A percentile compares a stretch with the other conserved stretches of the same genome.
Evolutionary conservation across 2,797 vertebrate species (phyloP).

Genomic region (Falco rusticolus): DNA sequence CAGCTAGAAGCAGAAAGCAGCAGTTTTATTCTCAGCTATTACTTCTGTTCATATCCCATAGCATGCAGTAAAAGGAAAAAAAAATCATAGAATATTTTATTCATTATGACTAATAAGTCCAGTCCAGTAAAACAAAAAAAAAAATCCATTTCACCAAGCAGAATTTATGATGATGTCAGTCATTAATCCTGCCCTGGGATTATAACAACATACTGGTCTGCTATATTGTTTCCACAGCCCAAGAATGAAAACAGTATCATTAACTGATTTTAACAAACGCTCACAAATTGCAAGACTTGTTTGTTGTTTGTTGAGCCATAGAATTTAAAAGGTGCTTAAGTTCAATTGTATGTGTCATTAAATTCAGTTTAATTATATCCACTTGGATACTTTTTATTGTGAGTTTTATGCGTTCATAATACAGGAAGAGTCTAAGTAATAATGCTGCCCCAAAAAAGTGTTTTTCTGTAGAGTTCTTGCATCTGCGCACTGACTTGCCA

Average conservation of each 20-base stretch:
- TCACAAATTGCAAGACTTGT: background rate
- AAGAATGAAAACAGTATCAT: background rate
- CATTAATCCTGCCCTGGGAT: background rate
- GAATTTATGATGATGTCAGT: background rate
- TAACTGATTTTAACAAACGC: background rate
- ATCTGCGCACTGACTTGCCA: background rate
- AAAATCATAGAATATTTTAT: background rate
- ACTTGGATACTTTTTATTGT: background rate
- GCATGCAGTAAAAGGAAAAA: background rate
- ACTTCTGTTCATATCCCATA: background rate
- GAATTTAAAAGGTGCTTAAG: background rate
- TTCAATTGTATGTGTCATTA: background rate
- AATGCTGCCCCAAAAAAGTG: background rate
- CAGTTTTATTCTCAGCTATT: background rate
- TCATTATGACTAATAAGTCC: background rate
- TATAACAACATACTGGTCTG: background rate
- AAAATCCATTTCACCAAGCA: background rate
- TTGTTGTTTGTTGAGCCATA: background rate
- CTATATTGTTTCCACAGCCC: background rate
- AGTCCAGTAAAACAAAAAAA: background rate
- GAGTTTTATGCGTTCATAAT: background rate
- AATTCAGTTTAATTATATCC: background rate
- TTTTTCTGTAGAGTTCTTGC: background rate
- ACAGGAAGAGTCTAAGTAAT: background rate
- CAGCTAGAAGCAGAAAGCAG: background rate